Evolutionary conservation across 2,888 invertebrate genomes (phyloP).

Genomic region (Eupithecia centaureata): DNA sequence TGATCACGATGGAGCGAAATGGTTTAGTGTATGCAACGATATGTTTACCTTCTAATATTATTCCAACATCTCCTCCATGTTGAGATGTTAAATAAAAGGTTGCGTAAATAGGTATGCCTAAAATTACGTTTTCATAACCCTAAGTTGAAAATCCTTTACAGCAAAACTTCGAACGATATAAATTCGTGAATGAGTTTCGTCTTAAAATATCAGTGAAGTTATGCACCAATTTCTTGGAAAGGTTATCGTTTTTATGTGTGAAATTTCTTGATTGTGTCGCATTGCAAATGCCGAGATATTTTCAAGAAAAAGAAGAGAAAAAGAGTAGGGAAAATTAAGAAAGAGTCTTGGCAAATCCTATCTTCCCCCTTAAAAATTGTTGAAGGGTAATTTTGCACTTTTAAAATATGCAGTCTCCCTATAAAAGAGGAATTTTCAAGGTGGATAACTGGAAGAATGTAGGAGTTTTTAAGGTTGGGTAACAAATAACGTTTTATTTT

Average conservation of each 20-base stretch:
- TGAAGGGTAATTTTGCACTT: too few relatives aligned
- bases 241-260: conserved; percentile 38
- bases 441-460: too few relatives aligned
- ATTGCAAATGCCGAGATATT: conserved; percentile 33
- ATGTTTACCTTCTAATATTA: not conserved
- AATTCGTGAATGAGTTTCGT: conserved; percentile 30
- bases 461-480: too few relatives aligned
- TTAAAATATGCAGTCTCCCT: too few relatives aligned
- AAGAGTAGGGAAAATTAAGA: not conserved
- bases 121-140: conserved; percentile 13
- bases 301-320: not conserved
- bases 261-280: conserved; percentile 34
- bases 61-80: not conserved
- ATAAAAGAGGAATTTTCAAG: too few relatives aligned
- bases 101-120: not conserved
- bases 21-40: too few relatives aligned
- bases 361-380: too few relatives aligned
- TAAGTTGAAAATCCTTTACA: conserved; percentile 10
- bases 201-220: conserved; percentile 41
- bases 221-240: conserved; percentile 28
- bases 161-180: conserved; percentile 31
- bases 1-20: too few relatives aligned
- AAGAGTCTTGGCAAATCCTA: not conserved
- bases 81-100: not conserved
- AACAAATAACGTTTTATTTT: too few relatives aligned